Base-by-base conservation (phyloP, 2,888 invertebrate genomes). In the Cecidostiba fungosa region DNA sequence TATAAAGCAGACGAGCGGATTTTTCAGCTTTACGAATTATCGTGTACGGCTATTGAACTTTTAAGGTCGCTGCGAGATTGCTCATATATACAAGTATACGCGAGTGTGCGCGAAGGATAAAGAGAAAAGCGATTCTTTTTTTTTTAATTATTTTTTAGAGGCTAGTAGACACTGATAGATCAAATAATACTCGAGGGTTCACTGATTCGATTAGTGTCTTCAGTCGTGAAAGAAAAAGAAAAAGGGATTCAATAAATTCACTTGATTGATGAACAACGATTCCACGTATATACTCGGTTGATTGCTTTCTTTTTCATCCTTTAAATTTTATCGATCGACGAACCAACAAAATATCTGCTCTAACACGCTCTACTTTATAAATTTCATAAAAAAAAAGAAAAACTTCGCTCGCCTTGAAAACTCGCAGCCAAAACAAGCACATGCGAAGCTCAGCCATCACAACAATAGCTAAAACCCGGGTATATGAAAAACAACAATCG, bases 1-100 rank as follows among this genome's bases (percentile, higher is more conserved):
- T 10, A 23, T 43, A 73, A 73, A 47, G 43, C 73, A 32, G 47
- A 73, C 47, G 47, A 29, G 43, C 39, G 32, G 26, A 47, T 47
- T 26, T 36, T 70, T 43, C 69, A 66, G 69, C 23, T 78, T 43
- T 66, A 23, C 69, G n/a, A 70, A 50, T 26, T 50, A 70, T 23
- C 79, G 29, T 59, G 0, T 23, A 66, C 73, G 73, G 73, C 73
- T 47, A 73, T 73, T 73, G 73, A 73, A 73, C 73, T 73, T 73
- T 73, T 73, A 73, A 73, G 73, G 47, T 73, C 47, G 47, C 43
- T 6, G 26, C 66, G 29, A 66, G 66, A 66, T 66, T 66, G 66
- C 29, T 29, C 66, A 62, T 62, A n/a, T n/a, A n/a, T n/a, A 8
- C 54, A n/a, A 54, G 8, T 59, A 59, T 3, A 66, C 29, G 8